Percentiles rank a stretch among this genome's conserved stretches.
Evolutionary conservation across 2,797 vertebrate genomes (phyloP).

Genomic region (Myotis daubentonii): DNA sequence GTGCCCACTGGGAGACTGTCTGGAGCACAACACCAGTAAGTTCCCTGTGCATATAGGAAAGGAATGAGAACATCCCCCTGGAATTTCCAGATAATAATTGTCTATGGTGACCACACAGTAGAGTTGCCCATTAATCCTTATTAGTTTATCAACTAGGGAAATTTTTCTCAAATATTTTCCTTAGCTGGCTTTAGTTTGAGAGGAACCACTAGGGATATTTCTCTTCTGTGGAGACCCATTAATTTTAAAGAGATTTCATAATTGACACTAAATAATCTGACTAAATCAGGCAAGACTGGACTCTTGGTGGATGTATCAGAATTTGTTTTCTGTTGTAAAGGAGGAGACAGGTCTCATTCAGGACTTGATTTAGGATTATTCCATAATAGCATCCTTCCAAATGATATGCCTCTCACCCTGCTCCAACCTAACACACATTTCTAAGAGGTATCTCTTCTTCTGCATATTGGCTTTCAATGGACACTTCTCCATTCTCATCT

Average conservation of each 20-base stretch:
- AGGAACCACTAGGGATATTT: not conserved
- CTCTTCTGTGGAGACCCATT: slow-evolving; percentile 30
- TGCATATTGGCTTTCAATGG: not conserved
- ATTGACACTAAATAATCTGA: not conserved
- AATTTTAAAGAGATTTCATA: slow-evolving; percentile 44
- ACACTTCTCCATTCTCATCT: not conserved
- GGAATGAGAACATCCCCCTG: not conserved
- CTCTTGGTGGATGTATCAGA: not conserved
- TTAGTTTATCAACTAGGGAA: not conserved
- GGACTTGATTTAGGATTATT: not conserved
- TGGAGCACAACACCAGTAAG: not conserved
- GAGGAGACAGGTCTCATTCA: not conserved
- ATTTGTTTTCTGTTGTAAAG: not conserved
- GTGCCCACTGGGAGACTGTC: not conserved
- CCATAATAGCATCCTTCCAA: not conserved
- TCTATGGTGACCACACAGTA: not conserved
- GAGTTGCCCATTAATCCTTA: not conserved
- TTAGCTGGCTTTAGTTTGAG: not conserved
- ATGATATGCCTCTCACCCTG: not conserved
- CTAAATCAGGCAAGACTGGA: not conserved
- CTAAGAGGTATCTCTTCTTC: not conserved
- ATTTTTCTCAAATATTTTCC: slow-evolving; percentile 15
- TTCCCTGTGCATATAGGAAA: not conserved
- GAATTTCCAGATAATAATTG: not conserved
- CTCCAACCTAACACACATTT: not conserved